phyloP scores from a whole-genome alignment of 1,140 invertebrate species.

The Hirudo medicinalis region DNA sequence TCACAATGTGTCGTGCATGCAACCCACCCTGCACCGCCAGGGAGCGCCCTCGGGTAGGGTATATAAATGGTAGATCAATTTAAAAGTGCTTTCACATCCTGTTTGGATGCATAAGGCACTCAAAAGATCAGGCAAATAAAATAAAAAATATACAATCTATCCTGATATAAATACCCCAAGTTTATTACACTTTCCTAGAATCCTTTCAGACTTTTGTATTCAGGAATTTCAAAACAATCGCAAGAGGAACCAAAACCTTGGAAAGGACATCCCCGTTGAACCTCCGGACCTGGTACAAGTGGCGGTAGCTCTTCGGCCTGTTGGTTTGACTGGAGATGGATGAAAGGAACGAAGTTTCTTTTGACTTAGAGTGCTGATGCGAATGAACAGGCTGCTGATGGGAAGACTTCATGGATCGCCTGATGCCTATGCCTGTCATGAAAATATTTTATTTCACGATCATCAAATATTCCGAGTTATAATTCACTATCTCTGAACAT shows the following conservation, averaged over 20 bases:
- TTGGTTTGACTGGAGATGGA: background rate
- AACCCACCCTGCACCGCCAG: too few species aligned
- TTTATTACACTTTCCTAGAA: too few species aligned
- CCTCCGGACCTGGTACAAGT: conserved; percentile 73
- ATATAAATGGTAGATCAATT: too few species aligned
- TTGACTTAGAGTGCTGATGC: conserved; percentile 3
- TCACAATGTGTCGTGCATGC: too few species aligned
- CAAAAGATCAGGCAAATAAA: too few species aligned
- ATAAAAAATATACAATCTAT: too few species aligned
- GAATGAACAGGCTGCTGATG: background rate
- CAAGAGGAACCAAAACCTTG: conserved; percentile 46
- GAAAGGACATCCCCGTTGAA: conserved; percentile 76
- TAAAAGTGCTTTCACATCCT: too few species aligned
- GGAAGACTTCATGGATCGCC: background rate
- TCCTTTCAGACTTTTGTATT: background rate
- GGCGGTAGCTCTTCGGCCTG: conserved; percentile 51
- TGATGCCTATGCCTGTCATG: background rate
- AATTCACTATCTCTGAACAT: too few species aligned
- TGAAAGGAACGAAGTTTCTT: background rate
- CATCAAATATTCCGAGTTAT: background rate
- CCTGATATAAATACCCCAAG: too few species aligned
- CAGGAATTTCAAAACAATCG: background rate
- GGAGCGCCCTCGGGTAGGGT: too few species aligned
- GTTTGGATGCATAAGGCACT: too few species aligned
- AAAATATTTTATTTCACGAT: background rate